Evolutionary conservation across 2,888 invertebrate species (phyloP), one percentile per base, ranked within the genome.

Genomic region (Drosophila tripunctata): DNA sequence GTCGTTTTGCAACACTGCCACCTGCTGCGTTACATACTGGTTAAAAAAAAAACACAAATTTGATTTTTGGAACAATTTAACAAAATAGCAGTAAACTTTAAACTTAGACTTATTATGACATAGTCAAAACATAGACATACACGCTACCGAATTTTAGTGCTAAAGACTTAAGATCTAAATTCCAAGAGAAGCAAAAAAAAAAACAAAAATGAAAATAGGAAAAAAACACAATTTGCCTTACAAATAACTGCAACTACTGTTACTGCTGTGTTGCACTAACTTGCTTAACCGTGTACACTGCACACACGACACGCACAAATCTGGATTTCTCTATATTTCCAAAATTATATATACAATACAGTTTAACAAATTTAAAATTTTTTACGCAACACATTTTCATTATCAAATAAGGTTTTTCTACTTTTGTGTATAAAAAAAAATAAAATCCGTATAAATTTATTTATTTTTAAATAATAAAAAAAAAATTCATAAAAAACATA

Each of bases 131-230:
- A 60, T 51, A 36, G 52, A 58, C 22, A 44, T 22, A 30, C 33
- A 43, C 44, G 55, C 63, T 57, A 78, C 56, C 56, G 50, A 72
- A 58, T 75, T 57, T n/a, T 71, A 17, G 43, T 57, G 43, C 52
- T 41, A 45, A 24, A 45, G 43, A 61, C 63, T 72, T 67, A 83
- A 72, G 33, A 77, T 24, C 61, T 74, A 65, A 47, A 67, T 60
- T 55, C 51, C 54, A 68, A 64, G 55, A 54, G 45, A 40, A 69
- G 54, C 15, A 35, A 35, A 14, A 24, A 36, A 24, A 30, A 40
- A 8, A 45, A 8, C n/a, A 10, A 19, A 35, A 38, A 10, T 19
- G 6, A 14, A 22, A 48, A 12, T 45, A 31, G 8, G 33, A 33
- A 14, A n/a, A 35, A 45, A 58, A 10, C 12, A 48, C 57, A 45